These are phyloP conservation scores for Aricia agestis DNA, from an alignment of 1,140 invertebrate species.

Conservation along the genomic window DNA sequence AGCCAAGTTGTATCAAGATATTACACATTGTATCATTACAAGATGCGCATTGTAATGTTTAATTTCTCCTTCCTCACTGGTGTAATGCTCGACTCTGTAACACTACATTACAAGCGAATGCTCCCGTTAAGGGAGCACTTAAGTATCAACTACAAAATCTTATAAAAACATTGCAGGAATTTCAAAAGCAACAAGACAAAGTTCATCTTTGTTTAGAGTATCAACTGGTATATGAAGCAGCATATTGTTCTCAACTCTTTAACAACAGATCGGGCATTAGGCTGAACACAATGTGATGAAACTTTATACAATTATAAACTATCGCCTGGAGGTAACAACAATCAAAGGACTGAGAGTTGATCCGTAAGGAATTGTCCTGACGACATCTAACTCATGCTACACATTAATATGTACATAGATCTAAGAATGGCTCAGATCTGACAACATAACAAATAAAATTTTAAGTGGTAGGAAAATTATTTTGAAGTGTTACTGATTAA, in stretches of 20 bases:
- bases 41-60: too few species aligned
- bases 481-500: too few species aligned
- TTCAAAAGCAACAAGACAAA: background rate
- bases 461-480: background rate
- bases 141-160: too few species aligned
- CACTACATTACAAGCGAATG: too few species aligned
- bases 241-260: background rate
- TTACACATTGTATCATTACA: too few species aligned
- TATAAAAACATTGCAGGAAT: too few species aligned
- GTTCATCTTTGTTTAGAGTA: background rate
- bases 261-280: background rate
- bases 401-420: conserved; percentile 47
- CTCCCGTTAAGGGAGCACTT: too few species aligned
- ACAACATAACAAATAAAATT: background rate
- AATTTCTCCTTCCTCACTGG: too few species aligned
- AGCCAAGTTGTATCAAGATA: too few species aligned
- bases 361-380: conserved; percentile 46
- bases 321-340: conserved; percentile 27
- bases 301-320: conserved; percentile 8
- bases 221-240: background rate
- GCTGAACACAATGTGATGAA: background rate
- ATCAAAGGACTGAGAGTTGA: conserved; percentile 38
- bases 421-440: background rate
- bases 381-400: conserved; percentile 52
- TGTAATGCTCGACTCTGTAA: too few species aligned